Percentiles rank a stretch among this genome's conserved stretches.
phyloP scores from a whole-genome alignment of 2,888 invertebrate species.

The Spatulosminthurus flaviceps region DNA sequence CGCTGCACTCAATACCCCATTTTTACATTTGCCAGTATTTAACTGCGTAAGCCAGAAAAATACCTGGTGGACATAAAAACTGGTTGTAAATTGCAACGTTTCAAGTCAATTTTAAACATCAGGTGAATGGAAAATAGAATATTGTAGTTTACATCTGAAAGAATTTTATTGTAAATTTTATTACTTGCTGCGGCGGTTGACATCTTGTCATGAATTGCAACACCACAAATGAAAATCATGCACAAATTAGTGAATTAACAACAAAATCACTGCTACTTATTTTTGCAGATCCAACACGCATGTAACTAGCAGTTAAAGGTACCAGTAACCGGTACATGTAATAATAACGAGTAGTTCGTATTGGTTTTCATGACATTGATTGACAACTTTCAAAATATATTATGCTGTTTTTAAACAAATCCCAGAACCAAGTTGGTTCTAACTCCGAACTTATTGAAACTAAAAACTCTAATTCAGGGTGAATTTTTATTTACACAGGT shows the following conservation, averaged over 20 bases:
- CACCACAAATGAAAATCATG: background rate
- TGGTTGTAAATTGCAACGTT: too few species aligned
- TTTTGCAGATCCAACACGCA: background rate
- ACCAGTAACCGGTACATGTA: slow-evolving; percentile 4
- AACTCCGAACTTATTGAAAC: too few species aligned
- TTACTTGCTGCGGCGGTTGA: background rate
- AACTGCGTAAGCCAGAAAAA: too few species aligned
- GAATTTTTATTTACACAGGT: too few species aligned
- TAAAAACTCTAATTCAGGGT: too few species aligned
- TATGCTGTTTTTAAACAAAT: background rate
- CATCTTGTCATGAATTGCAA: background rate
- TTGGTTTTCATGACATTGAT: background rate
- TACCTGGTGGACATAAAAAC: too few species aligned
- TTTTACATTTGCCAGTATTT: too few species aligned
- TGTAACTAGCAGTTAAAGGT: slow-evolving; percentile 4
- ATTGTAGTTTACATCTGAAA: background rate
- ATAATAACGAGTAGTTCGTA: background rate
- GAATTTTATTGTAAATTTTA: slow-evolving; percentile 9
- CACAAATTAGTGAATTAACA: background rate
- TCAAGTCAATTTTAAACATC: too few species aligned
- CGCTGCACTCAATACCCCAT: too few species aligned
- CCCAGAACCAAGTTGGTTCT: too few species aligned
- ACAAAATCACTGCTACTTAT: background rate
- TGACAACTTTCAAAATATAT: background rate
- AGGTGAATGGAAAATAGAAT: too few species aligned